A percentile compares a stretch with the other conserved stretches of the same genome.
Conservation (phyloP, 2,113 vertebrate genomes). For the Tricholaema leucomelas region DNA sequence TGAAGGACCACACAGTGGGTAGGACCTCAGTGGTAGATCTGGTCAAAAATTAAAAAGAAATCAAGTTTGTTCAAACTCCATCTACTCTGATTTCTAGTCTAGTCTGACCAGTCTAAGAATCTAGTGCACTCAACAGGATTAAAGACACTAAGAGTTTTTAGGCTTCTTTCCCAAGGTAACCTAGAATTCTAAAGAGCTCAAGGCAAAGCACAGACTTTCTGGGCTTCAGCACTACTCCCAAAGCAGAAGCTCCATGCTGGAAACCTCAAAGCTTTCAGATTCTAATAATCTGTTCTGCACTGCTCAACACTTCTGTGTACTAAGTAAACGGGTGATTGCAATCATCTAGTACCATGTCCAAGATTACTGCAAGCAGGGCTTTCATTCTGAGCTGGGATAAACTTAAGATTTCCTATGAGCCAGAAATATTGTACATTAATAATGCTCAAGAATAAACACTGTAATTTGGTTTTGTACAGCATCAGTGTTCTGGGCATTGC, state of each 20-base stretch:
- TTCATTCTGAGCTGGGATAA: not conserved
- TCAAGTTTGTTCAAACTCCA: not conserved
- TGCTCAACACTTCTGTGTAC: not conserved
- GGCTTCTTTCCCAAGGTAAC: not conserved
- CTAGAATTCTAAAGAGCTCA: not conserved
- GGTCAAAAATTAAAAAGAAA: too few species aligned
- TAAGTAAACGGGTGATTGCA: not conserved
- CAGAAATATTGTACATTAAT: not conserved
- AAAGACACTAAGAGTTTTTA: not conserved
- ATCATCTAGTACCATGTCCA: not conserved
- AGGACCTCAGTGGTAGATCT: not conserved
- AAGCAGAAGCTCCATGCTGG: not conserved
- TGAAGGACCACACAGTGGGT: not conserved
- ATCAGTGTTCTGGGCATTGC: not conserved
- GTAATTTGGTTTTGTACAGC: not conserved
- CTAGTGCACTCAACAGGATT: not conserved
- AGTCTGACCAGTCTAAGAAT: not conserved
- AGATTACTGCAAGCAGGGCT: not conserved
- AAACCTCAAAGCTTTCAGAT: not conserved
- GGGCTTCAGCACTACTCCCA: not conserved
- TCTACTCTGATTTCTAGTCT: not conserved
- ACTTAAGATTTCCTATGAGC: not conserved
- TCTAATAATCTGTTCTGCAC: not conserved
- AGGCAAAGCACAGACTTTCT: not conserved
- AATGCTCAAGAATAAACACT: not conserved